Percentiles rank a stretch among this genome's conserved stretches.
Evolutionary conservation across 2,113 vertebrate genomes (phyloP).

Genomic region (Leiothrix lutea): DNA sequence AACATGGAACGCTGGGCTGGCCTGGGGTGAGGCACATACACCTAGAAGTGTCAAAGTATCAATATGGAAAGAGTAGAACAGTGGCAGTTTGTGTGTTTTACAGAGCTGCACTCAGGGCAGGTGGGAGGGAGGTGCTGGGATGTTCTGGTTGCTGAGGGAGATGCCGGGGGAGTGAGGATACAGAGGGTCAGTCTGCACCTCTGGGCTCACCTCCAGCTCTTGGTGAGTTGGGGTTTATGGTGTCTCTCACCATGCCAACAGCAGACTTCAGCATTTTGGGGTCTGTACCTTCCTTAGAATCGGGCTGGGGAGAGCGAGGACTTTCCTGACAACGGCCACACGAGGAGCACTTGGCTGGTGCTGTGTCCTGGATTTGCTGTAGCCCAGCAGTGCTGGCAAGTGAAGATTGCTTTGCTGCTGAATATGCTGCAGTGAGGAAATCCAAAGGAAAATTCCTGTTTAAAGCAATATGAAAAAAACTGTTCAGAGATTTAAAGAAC

Average conservation of each 20-base stretch:
- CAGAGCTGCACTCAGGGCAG: accelerated
- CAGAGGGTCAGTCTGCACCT: not conserved
- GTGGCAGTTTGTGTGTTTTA: not conserved
- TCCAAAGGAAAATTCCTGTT: constrained; percentile 4
- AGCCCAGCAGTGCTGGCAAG: not conserved
- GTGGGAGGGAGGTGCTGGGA: not conserved
- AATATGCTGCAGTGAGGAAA: not conserved
- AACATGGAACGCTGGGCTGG: not conserved
- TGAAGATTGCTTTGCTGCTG: not conserved
- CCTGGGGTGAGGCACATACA: not conserved
- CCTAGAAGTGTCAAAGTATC: not conserved
- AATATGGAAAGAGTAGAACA: not conserved
- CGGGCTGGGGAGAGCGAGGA: not conserved
- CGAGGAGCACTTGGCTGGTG: constrained; percentile 11
- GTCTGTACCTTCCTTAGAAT: not conserved
- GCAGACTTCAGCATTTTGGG: not conserved
- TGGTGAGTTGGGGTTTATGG: not conserved
- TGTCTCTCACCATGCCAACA: not conserved
- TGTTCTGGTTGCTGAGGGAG: not conserved
- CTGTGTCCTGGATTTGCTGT: not conserved
- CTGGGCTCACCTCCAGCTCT: not conserved
- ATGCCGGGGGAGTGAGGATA: not conserved
- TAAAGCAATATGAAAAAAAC: not conserved
- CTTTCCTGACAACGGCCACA: not conserved
- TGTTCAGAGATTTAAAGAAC: not conserved